Percentiles rank a stretch among this genome's conserved stretches.
Conservation (phyloP, 23 tunicate species). For the Halocynthia roretzi region DNA sequence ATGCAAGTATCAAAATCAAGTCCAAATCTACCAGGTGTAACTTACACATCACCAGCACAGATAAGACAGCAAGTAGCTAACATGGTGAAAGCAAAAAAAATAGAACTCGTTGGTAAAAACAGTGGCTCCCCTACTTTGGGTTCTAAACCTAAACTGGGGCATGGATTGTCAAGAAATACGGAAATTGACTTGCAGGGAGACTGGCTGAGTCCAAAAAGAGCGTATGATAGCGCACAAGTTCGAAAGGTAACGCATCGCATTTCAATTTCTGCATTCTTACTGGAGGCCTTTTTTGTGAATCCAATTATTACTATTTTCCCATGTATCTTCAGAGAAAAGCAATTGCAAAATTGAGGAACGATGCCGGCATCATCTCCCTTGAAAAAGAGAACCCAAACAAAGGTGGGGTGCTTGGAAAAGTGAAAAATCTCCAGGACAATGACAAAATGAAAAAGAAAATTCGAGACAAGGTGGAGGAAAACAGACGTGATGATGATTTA, state of each 20-base stretch:
- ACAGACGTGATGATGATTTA: not conserved
- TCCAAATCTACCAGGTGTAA: too few relatives aligned
- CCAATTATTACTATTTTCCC: not conserved
- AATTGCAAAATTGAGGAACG: constrained; percentile 50
- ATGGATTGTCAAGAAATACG: not conserved
- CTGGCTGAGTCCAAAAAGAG: constrained; percentile 25
- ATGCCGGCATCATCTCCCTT: constrained; percentile 40
- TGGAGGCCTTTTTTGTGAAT: not conserved
- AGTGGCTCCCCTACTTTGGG: not conserved
- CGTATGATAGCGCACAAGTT: constrained; percentile 10
- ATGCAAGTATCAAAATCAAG: too few relatives aligned
- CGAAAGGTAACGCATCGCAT: constrained; percentile 19
- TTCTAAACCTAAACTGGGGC: constrained; percentile 7
- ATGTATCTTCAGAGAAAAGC: constrained; percentile 55
- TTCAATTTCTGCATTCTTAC: too few relatives aligned
- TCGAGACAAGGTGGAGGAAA: constrained; percentile 34
- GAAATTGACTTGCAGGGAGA: constrained; percentile 43
- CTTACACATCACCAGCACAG: not conserved
- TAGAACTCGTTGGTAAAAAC: not conserved
- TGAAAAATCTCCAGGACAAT: constrained; percentile 16
- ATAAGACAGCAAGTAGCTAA: constrained; percentile 14
- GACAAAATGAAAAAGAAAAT: constrained; percentile 31
- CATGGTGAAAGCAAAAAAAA: constrained; percentile 6
- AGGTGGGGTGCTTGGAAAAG: constrained; percentile 17
- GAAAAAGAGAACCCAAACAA: constrained; percentile 41